Evolutionary conservation across 2,888 invertebrate species (phyloP).

Genomic region (Phragmatobia fuliginosa): DNA sequence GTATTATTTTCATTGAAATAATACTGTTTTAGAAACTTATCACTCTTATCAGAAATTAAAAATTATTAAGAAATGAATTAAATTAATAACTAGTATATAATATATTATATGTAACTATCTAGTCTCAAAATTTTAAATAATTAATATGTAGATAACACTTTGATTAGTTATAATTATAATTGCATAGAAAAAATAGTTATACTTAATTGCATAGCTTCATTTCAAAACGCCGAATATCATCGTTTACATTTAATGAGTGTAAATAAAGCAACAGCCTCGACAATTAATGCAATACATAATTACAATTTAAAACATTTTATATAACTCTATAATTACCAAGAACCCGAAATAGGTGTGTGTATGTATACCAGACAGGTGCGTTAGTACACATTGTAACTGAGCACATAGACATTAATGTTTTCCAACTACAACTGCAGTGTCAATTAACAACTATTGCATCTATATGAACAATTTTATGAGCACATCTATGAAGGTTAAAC

Average conservation of each 20-base stretch:
- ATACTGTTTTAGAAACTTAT: background rate
- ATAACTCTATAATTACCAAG: conserved; percentile 19
- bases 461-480: conserved; percentile 14
- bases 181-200: no score
- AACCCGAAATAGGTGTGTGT: conserved; percentile 18
- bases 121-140: conserved; percentile 5
- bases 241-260: conserved; percentile 2
- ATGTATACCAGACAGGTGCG: conserved; percentile 33
- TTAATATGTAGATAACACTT: conserved; percentile 8
- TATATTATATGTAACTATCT: background rate
- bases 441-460: conserved; percentile 10
- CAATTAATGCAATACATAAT: conserved; percentile 9
- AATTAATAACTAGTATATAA: no score
- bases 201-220: conserved; percentile 9
- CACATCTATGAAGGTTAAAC: conserved; percentile 8
- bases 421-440: conserved; percentile 24
- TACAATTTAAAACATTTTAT: conserved; percentile 12
- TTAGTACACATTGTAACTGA: conserved; percentile 11
- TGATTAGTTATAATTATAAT: no score
- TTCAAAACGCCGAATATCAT: conserved; percentile 3
- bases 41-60: no score
- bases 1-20: background rate
- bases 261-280: conserved; percentile 10
- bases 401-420: conserved; percentile 20
- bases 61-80: no score